A percentile compares a stretch with the other conserved stretches of the same genome.
These are phyloP conservation scores for Daboia siamensis DNA, from an alignment of 2,113 vertebrate genomes.

Conservation along the genomic window DNA sequence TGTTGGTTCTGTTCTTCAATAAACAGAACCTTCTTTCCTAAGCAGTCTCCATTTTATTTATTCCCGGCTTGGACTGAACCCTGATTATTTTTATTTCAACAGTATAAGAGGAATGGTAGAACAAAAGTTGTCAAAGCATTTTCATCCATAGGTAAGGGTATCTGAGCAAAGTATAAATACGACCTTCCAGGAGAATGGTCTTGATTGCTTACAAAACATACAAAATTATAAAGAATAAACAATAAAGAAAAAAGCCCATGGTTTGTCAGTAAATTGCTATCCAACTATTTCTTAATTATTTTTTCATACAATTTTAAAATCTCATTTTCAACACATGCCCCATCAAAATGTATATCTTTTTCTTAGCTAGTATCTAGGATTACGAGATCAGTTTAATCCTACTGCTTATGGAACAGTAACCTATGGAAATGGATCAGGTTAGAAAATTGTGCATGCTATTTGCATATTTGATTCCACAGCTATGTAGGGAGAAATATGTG, in stretches of 20 bases:
- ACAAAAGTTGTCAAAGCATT: neutral
- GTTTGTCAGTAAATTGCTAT: neutral
- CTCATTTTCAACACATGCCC: neutral
- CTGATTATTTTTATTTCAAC: too few species aligned
- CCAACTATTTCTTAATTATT: neutral
- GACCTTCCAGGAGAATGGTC: too few species aligned
- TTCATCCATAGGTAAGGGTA: neutral
- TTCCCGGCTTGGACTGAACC: too few species aligned
- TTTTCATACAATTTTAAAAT: neutral
- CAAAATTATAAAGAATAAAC: neutral
- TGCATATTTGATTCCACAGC: neutral
- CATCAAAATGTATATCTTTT: neutral
- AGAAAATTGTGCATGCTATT: neutral
- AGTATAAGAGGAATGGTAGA: neutral
- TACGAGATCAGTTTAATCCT: neutral
- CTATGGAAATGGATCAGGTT: neutral
- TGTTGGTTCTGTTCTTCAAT: too few species aligned
- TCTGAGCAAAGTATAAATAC: too few species aligned
- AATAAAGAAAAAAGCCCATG: neutral
- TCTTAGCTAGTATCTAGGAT: neutral
- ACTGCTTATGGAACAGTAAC: neutral
- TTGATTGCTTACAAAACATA: neutral
- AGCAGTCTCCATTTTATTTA: too few species aligned
- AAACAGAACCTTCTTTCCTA: too few species aligned
- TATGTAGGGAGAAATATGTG: neutral